These are phyloP conservation scores for Nemapogon koenigi DNA, from an alignment of 2,888 invertebrate genomes.

Conservation along the genomic window DNA sequence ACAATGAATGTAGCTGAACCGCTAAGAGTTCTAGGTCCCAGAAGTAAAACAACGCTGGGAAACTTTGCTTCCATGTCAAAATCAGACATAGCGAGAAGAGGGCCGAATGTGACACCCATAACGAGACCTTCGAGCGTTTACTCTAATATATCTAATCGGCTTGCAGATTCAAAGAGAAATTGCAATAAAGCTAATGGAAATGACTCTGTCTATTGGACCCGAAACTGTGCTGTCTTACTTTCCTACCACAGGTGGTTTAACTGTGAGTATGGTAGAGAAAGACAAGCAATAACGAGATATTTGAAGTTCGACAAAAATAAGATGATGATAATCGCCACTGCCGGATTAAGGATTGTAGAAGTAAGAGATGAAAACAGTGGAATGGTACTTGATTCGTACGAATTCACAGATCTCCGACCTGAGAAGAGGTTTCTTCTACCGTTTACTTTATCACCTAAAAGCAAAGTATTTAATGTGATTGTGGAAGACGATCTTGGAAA, in stretches of 20 bases:
- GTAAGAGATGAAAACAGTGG: slow-evolving; percentile 67
- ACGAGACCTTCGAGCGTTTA: slow-evolving; percentile 58
- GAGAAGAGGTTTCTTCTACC: slow-evolving; percentile 66
- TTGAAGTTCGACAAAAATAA: slow-evolving; percentile 62
- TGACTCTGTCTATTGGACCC: slow-evolving; percentile 67
- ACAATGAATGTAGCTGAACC: slow-evolving; percentile 68
- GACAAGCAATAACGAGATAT: slow-evolving; percentile 59
- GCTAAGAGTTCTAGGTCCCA: slow-evolving; percentile 49
- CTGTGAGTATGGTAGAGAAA: slow-evolving; percentile 59
- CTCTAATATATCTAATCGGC: slow-evolving; percentile 50
- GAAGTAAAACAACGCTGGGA: slow-evolving; percentile 59
- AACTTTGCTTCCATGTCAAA: slow-evolving; percentile 56
- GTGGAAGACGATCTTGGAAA: slow-evolving; percentile 74
- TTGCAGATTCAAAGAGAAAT: slow-evolving; percentile 51
- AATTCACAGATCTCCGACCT: slow-evolving; percentile 64
- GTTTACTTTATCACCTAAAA: slow-evolving; percentile 54
- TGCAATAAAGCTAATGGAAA: slow-evolving; percentile 44
- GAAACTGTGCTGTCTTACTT: slow-evolving; percentile 70
- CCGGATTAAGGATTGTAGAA: slow-evolving; percentile 71
- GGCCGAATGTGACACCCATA: slow-evolving; percentile 59
- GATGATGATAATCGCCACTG: slow-evolving; percentile 67
- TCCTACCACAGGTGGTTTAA: slow-evolving; percentile 70
- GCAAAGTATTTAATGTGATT: slow-evolving; percentile 62
- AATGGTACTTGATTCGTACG: slow-evolving; percentile 68
- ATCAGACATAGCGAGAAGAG: slow-evolving; percentile 49